Base-by-base conservation (phyloP, 2,888 invertebrate species). In the Orchesella flavescens region DNA sequence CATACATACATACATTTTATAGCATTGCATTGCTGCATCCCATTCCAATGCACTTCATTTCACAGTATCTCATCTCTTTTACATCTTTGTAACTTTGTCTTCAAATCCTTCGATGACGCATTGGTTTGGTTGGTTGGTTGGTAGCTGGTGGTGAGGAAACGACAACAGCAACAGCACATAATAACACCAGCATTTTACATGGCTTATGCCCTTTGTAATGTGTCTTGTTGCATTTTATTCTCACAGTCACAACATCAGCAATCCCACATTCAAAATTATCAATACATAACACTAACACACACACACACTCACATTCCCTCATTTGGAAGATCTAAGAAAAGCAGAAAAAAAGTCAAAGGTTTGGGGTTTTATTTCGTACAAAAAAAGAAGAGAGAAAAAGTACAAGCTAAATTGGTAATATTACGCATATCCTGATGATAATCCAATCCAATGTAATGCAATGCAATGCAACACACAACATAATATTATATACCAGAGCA, bases 331-430 rank as follows among this genome's bases (percentile, higher is more conserved):
- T 49, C 49, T 49, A 49, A 10, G 10, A 49, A 49, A 49, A 10
- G 2, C 1, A 2, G 19, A 19, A 57, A 19, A 24, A 61, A 24
- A 61, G 21, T 3, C 23, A 23, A 61, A 61, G 23, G 21, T 13
- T 61, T 61, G 46, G 13, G 46, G 9, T 46, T 10, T 17, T n/a
- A 53, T 66, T 76, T 76, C 53, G n/a, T n/a, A 68, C 43, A 17
- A 63, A 65, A 63, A 55, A 77, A 46, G 44, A 59, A 23, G 23
- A 23, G 23, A 76, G 2, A 34, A 34, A n/a, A 68, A 77, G 59
- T 77, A 68, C 76, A 24, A 68, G 76, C 57, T 77, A 68, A 77
- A 77, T 68, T 77, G 76, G 76, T 49, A 68, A 77, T 77, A 77
- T 68, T 59, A 68, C 68, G 65, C 66, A 69, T 68, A 77, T 77